Conservation (phyloP, 2,888 invertebrate species). For the Sturmia bella region DNA sequence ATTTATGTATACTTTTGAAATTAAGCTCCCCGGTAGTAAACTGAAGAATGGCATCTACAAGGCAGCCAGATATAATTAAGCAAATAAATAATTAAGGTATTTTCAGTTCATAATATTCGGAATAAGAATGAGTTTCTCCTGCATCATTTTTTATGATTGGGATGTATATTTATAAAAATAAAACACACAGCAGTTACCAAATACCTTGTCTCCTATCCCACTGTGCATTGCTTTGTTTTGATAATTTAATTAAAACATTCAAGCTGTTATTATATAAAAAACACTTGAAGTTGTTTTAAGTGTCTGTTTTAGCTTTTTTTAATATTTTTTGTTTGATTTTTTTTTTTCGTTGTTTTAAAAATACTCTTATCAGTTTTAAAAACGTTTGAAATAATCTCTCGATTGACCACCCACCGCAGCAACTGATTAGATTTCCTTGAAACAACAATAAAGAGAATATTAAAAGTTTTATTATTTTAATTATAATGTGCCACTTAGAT, state of each 20-base stretch:
- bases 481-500: slow-evolving; percentile 16
- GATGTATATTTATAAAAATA: too few species aligned
- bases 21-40: too few species aligned
- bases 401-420: slow-evolving; percentile 61
- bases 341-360: background rate
- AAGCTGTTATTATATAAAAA: background rate
- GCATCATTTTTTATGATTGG: too few species aligned
- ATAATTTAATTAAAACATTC: slow-evolving; percentile 16
- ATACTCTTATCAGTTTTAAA: slow-evolving; percentile 1
- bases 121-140: too few species aligned
- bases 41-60: too few species aligned
- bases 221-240: slow-evolving; percentile 14
- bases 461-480: slow-evolving; percentile 20
- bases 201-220: too few species aligned
- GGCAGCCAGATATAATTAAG: too few species aligned
- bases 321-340: background rate
- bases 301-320: background rate
- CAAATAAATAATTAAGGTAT: too few species aligned
- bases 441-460: slow-evolving; percentile 2
- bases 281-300: slow-evolving; percentile 10
- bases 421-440: slow-evolving; percentile 46
- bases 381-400: background rate
- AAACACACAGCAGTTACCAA: too few species aligned
- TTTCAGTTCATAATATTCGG: too few species aligned
- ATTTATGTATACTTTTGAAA: too few species aligned